Evolutionary conservation across 2,113 vertebrate genomes (phyloP), one percentile per base, ranked within the genome.

Genomic region (Panthera tigris): DNA sequence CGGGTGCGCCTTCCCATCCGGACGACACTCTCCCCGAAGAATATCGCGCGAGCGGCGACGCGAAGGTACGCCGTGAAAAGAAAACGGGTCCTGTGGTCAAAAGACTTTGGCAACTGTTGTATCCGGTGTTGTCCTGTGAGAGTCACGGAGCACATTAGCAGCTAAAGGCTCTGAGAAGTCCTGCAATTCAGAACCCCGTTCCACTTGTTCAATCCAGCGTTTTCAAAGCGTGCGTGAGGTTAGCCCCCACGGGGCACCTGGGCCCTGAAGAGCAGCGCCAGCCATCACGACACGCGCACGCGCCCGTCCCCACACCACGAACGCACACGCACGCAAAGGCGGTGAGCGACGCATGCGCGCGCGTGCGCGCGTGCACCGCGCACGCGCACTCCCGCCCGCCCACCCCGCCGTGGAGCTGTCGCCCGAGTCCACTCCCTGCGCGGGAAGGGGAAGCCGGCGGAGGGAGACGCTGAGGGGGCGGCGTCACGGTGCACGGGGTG

Each of bases 151-250:
- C 14, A 3, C 1, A 1, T 3, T 10, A 4, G 14, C 45, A 29
- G 39, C 9, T 0, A 41, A 86, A 97, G 71, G 68, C 86, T 81
- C 95, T 50, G 82, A 92, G 81, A 94, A 86, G 78, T 57, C 73
- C 85, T 89, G 74, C 19, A 61, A 1, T 39, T 15, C n/a, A 87
- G 41, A 80, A 65, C 3, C 63, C 86, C 19, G 0, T 6, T 33
- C 71, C 7, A 13, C 29, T 52, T 5, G 1, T 55, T 73, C 36
- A n/a, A 69, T 0, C 45, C 78, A 25, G 10, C 39, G 5, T 71
- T 81, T 65, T 57, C 69, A 52, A 65, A 57, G 55, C 0, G 33
- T 2, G 25, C 33, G 14, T 45, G 25, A 61, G 23, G 29, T 45
- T 7, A 50, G 69, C 10, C 0, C 0, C 39, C 4, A 48, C 71